Base-by-base conservation (phyloP, 2,888 invertebrate genomes). In the Phrixothrix hirtus region DNA sequence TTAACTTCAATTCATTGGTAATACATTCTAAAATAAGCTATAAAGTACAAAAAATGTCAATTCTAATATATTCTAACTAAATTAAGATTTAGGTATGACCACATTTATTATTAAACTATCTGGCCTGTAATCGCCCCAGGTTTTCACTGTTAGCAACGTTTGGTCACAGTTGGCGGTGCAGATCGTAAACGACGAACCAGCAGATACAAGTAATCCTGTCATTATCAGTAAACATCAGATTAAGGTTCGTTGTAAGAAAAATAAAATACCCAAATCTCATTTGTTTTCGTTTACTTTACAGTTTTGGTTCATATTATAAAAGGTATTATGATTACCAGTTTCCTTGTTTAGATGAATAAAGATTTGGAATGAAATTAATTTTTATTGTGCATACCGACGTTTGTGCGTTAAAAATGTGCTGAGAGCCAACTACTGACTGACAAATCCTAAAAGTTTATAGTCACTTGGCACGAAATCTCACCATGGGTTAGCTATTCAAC, bases 71-170 rank as follows among this genome's bases (percentile, higher is more conserved):
- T 27, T 39, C 43, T 29, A 32, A 26, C 49, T 60, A 62, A 64
- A 64, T 64, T 61, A 63, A 64, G 64, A 64, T 64, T 64, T 63
- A 63, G 59, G 52, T 57, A 54, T 29, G 42, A 36, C 32, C 43
- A 43, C 42, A 52, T 47, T 46, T 53, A n/a, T 53, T 62, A 61
- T 62, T 66, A 64, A 65, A 63, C 63, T 55, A 58, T 61, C 54
- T 61, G 62, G 65, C 64, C 69, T 69, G 69, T 69, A 69, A 71
- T 70, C 70, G 64, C 71, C 66, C 67, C 71, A 66, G 72, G 72
- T 72, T 72, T 72, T 72, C 72, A 73, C 72, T 71, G 71, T 70
- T 61, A 48, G 62, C 65, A 57, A 64, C 64, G 66, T 64, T 62
- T 60, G 52, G 60, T 52, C 70, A 32, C 72, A 64, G 70, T 64